Evolutionary conservation across 2,113 vertebrate species (phyloP).

Genomic region (Crotophaga sulcirostris): DNA sequence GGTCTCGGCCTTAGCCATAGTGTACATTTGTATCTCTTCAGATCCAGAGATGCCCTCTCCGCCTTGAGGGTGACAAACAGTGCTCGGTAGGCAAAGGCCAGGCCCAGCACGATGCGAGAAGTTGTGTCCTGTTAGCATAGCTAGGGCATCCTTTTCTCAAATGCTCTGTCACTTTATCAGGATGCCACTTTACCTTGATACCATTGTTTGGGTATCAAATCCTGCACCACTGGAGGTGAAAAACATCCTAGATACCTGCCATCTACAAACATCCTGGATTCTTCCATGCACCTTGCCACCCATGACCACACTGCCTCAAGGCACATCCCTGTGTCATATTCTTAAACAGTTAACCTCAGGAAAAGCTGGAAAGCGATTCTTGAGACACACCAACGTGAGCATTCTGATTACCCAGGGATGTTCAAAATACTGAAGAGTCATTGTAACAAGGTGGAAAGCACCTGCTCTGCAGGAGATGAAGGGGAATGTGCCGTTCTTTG

Average conservation of each 20-base stretch:
- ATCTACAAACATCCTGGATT: too few relatives aligned
- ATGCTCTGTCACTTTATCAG: not conserved
- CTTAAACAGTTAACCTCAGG: not conserved
- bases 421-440: not conserved
- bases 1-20: not conserved
- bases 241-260: not conserved
- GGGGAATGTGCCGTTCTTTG: not conserved
- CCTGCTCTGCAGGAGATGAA: not conserved
- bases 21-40: not conserved
- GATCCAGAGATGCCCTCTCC: not conserved
- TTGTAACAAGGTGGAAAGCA: not conserved
- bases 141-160: not conserved
- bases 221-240: not conserved
- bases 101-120: not conserved
- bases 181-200: not conserved
- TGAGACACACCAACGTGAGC: not conserved
- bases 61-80: not conserved
- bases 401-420: not conserved
- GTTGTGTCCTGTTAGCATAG: not conserved
- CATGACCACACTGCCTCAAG: not conserved
- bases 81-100: accelerated
- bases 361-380: not conserved
- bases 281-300: not conserved
- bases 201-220: not conserved
- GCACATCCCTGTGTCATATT: not conserved